A percentile compares a stretch with the other conserved stretches of the same genome.
Conservation (phyloP, 2,797 vertebrate species). For the Emys orbicularis region DNA sequence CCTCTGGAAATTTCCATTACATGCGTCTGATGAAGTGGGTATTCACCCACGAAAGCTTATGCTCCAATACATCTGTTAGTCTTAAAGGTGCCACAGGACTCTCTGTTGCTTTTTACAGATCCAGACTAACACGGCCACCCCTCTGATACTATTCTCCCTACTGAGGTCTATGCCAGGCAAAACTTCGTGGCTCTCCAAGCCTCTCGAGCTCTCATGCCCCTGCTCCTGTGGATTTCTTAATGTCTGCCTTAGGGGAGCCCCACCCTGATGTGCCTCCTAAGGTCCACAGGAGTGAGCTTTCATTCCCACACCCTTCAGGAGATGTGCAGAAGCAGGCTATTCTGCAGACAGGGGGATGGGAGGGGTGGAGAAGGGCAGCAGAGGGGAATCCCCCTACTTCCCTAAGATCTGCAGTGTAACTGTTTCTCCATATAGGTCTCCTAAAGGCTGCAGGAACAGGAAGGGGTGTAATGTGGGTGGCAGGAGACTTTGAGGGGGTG, state of each 20-base stretch:
- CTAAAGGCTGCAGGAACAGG: background rate
- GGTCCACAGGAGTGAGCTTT: background rate
- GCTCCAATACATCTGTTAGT: no score
- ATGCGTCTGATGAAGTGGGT: no score
- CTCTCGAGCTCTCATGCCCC: background rate
- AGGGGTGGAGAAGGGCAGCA: background rate
- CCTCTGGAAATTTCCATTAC: no score
- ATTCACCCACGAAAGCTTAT: no score
- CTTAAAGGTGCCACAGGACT: no score
- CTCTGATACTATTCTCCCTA: background rate
- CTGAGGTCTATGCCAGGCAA: background rate
- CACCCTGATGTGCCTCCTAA: background rate
- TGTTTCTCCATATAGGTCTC: background rate
- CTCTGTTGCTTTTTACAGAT: no score
- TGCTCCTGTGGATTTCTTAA: background rate
- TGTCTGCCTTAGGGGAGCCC: background rate
- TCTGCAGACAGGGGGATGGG: background rate
- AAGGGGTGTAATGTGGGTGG: background rate
- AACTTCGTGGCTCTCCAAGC: background rate
- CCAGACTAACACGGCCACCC: no score
- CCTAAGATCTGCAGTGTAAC: background rate
- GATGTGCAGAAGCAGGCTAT: background rate
- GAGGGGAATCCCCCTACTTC: background rate
- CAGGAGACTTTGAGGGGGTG: background rate
- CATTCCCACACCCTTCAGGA: background rate